Percentiles rank a stretch among this genome's conserved stretches.
Evolutionary conservation across 2,113 vertebrate species (phyloP).

Genomic region (Regulus satrapa): DNA sequence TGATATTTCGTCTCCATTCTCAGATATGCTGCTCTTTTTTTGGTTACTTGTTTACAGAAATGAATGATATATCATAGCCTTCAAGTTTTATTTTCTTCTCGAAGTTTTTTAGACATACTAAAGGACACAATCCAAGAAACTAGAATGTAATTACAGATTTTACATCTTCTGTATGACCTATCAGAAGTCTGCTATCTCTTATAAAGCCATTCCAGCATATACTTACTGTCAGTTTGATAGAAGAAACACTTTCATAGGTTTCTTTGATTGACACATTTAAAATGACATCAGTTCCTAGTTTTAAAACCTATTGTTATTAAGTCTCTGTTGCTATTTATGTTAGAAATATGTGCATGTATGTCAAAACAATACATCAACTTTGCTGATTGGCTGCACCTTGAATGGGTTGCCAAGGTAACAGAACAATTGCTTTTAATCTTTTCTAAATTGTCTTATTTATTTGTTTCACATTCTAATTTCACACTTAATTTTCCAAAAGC

Average conservation of each 20-base stretch:
- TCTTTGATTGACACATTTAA: constrained; percentile 78
- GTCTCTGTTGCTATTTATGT: constrained; percentile 86
- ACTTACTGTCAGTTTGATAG: constrained; percentile 77
- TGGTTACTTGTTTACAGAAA: constrained; percentile 15
- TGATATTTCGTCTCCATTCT: constrained; percentile 33
- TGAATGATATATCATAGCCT: constrained; percentile 23
- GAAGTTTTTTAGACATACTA: constrained; percentile 46
- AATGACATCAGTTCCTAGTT: constrained; percentile 78
- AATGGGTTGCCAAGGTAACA: constrained; percentile 78
- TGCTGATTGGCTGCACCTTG: constrained; percentile 77
- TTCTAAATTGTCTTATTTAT: constrained; percentile 74
- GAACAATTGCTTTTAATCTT: constrained; percentile 84
- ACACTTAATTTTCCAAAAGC: constrained; percentile 18
- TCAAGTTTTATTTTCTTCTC: constrained; percentile 65
- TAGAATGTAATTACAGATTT: constrained; percentile 73
- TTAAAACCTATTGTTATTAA: constrained; percentile 83
- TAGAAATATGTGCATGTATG: constrained; percentile 75
- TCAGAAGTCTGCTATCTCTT: constrained; percentile 74
- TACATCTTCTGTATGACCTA: constrained; percentile 73
- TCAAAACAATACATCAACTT: constrained; percentile 83
- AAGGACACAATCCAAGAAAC: constrained; percentile 65
- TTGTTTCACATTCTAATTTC: constrained; percentile 43
- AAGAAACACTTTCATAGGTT: constrained; percentile 74
- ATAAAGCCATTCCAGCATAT: constrained; percentile 72
- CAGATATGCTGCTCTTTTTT: not conserved